phyloP scores from a whole-genome alignment of 1,140 invertebrate species.

The Eriosoma lanigerum region DNA sequence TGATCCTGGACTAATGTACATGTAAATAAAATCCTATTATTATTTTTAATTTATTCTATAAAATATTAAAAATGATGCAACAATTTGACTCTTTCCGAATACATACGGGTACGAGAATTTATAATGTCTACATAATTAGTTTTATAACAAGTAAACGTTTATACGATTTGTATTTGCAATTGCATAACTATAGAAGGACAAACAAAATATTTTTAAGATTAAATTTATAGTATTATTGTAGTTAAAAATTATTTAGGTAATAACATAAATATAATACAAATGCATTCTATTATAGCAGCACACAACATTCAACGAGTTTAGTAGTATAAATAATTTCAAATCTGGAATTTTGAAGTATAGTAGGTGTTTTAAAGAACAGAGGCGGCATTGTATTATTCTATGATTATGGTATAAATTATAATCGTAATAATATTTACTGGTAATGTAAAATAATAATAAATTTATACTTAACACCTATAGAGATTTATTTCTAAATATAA shows the following conservation, averaged over 20 bases:
- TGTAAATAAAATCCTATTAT: not conserved
- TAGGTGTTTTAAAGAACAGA: not conserved
- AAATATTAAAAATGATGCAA: not conserved
- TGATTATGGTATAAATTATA: conserved; percentile 6
- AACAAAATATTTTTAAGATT: not conserved
- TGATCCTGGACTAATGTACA: not conserved
- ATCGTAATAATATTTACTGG: not conserved
- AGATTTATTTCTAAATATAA: not conserved
- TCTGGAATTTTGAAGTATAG: not conserved
- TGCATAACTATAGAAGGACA: not conserved
- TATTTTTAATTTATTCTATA: not conserved
- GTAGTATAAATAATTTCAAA: too few species aligned
- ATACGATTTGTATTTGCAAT: not conserved
- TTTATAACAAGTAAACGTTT: not conserved
- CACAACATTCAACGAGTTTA: not conserved
- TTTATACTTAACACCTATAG: too few species aligned
- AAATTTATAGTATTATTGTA: not conserved
- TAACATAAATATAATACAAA: not conserved
- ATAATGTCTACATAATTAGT: not conserved
- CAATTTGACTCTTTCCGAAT: not conserved
- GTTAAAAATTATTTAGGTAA: not conserved
- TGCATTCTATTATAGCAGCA: not conserved
- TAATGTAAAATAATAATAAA: not conserved
- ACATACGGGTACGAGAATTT: too few species aligned
- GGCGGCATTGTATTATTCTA: not conserved